A percentile compares a stretch with the other conserved stretches of the same genome.
phyloP scores from a whole-genome alignment of 2,888 invertebrate genomes.

The Dendrolimus houi region DNA sequence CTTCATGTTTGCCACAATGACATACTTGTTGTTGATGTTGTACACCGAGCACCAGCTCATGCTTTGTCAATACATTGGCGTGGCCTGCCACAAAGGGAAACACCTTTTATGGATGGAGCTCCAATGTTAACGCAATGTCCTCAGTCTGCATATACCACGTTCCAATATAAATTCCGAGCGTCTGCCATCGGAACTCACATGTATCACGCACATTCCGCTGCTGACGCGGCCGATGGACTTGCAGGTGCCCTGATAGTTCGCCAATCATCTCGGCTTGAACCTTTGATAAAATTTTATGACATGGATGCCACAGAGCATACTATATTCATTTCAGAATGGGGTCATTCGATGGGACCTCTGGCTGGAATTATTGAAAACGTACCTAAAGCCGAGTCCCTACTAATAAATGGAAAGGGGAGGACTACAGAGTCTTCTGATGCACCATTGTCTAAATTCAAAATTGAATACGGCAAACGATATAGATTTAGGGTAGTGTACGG shows the following conservation, averaged over 20 bases:
- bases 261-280: slow-evolving; percentile 78
- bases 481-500: slow-evolving; percentile 81
- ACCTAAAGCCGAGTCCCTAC: slow-evolving; percentile 67
- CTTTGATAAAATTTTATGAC: slow-evolving; percentile 80
- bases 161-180: slow-evolving; percentile 86
- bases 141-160: slow-evolving; percentile 83
- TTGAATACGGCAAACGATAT: slow-evolving; percentile 77
- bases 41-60: slow-evolving; percentile 83
- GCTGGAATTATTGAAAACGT: slow-evolving; percentile 56
- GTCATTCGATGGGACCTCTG: slow-evolving; percentile 70
- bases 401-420: slow-evolving; percentile 79
- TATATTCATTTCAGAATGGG: slow-evolving; percentile 83
- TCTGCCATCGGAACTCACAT: slow-evolving; percentile 83
- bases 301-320: slow-evolving; percentile 82
- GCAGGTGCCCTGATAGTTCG: slow-evolving; percentile 84
- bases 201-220: slow-evolving; percentile 84
- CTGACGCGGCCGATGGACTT: slow-evolving; percentile 81
- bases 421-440: slow-evolving; percentile 54
- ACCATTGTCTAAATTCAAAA: slow-evolving; percentile 63
- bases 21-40: slow-evolving; percentile 84
- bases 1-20: slow-evolving; percentile 85
- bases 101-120: slow-evolving; percentile 87
- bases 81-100: slow-evolving; percentile 81
- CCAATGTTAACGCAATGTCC: slow-evolving; percentile 87
- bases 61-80: slow-evolving; percentile 87